Base-by-base conservation (phyloP, 1,140 invertebrate species). In the Leptinotarsa defecta region DNA sequence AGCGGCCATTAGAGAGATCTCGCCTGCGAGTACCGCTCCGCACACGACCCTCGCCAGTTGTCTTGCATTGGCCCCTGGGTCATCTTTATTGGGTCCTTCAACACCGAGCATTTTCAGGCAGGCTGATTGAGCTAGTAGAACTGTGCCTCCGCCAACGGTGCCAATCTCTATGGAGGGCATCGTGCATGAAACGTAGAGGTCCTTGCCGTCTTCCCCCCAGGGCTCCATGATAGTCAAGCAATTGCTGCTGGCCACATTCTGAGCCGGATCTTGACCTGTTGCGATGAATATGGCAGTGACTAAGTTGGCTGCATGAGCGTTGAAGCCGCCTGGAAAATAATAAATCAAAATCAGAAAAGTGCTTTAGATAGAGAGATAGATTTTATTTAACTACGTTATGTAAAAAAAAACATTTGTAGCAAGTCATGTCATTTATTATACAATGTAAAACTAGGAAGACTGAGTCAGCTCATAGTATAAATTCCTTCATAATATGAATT, bases 121-220 rank as follows among this genome's bases (percentile, higher is more conserved):
- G 0, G 96, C 91, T 20, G 92, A 88, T 86, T 99, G 98, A 0
- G 96, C 92, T 0, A 94, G 91, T 52, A 99, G 87, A n/a, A 95
- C 91, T 0, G 98, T 99, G 6, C 98, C 98, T 48, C 98, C 98
- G n/a, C 98, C 98, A 1, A 98, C 90, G 0, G 98, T 99, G 57
- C 98, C 98, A 49, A 99, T 92, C 88, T 99, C 98, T 80, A 99
- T 90, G 15, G 94, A 98, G 1, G 97, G 97, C 98, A 99, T 99
- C 1, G 97, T 98, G 84, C 96, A 98, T 2, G 94, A 95, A 13
- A 99, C 93, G 80, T 96, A 94, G 1, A 99, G 87, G 87, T 99
- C 96, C 34, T 93, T 90, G 19, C 90, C 91, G 68, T 92, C 91
- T 34, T 91, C 89, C 4, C 93, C 94, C 83, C 91, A 92, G 0